Conservation (phyloP, 1,140 invertebrate genomes). For the Drosophila saltans region DNA sequence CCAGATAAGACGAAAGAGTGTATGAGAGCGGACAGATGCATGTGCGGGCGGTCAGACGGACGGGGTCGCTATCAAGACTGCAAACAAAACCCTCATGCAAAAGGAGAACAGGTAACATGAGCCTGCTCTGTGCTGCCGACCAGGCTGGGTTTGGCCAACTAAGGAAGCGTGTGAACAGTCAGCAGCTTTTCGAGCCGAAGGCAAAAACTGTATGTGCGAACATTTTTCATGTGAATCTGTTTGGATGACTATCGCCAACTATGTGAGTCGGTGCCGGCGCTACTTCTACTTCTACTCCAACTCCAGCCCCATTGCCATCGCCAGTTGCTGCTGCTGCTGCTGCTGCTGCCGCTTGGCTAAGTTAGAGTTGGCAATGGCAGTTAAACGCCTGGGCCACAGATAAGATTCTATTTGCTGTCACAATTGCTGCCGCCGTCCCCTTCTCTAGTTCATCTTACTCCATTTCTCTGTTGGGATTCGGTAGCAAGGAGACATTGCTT, state of each 20-base stretch:
- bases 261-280: slow-evolving; percentile 15
- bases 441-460: background rate
- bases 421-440: slow-evolving; percentile 27
- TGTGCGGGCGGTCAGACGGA: slow-evolving; percentile 28
- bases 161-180: slow-evolving; percentile 63
- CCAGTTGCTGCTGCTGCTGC: slow-evolving; percentile 19
- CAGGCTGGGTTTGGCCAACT: slow-evolving; percentile 19
- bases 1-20: slow-evolving; percentile 41
- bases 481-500: background rate
- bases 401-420: slow-evolving; percentile 71
- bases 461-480: background rate
- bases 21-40: slow-evolving; percentile 13
- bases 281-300: background rate
- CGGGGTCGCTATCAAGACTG: slow-evolving; percentile 36
- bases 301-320: background rate
- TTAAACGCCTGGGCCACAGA: slow-evolving; percentile 58
- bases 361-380: slow-evolving; percentile 36
- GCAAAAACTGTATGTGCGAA: slow-evolving; percentile 63
- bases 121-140: background rate
- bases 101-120: slow-evolving; percentile 29
- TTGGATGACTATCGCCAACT: slow-evolving; percentile 37
- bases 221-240: slow-evolving; percentile 70
- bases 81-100: slow-evolving; percentile 61
- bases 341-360: slow-evolving; percentile 21
- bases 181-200: slow-evolving; percentile 58